Evolutionary conservation across 30 jellyfish, hydroid and myxozoan species (phyloP).

Genomic region (Cassiopea andromeda): DNA sequence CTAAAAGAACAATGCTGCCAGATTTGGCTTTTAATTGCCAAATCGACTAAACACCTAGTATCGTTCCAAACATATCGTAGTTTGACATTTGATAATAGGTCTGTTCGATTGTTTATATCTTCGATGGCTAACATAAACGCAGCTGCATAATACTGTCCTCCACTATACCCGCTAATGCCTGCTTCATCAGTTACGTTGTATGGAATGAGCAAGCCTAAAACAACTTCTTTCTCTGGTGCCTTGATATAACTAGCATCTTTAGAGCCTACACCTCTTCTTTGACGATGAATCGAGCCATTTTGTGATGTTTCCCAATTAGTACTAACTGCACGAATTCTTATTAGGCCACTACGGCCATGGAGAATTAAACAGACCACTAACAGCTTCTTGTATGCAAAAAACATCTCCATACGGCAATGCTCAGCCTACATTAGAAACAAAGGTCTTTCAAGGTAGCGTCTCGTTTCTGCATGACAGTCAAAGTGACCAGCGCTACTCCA

Average conservation of each 20-base stretch:
- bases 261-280: constrained; percentile 4
- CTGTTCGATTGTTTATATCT: constrained; percentile 69
- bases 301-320: constrained; percentile 3
- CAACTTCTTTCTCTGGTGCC: constrained; percentile 44
- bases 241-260: background rate
- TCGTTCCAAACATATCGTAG: constrained; percentile 85
- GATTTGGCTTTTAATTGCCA: constrained; percentile 68
- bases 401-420: background rate
- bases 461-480: no score
- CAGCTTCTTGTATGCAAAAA: background rate
- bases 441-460: no score
- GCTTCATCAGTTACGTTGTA: constrained; percentile 75
- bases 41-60: constrained; percentile 81
- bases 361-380: background rate
- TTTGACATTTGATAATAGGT: constrained; percentile 65
- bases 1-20: constrained; percentile 66
- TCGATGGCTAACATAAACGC: constrained; percentile 88
- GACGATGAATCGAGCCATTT: constrained; percentile 23
- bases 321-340: constrained; percentile 5
- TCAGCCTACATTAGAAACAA: no score
- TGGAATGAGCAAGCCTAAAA: constrained; percentile 88
- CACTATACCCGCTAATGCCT: constrained; percentile 73
- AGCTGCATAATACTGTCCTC: constrained; percentile 91
- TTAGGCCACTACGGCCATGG: constrained; percentile 5
- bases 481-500: no score